Evolutionary conservation across 2,888 invertebrate species (phyloP).

Genomic region (Nephrocerus scutellatus): DNA sequence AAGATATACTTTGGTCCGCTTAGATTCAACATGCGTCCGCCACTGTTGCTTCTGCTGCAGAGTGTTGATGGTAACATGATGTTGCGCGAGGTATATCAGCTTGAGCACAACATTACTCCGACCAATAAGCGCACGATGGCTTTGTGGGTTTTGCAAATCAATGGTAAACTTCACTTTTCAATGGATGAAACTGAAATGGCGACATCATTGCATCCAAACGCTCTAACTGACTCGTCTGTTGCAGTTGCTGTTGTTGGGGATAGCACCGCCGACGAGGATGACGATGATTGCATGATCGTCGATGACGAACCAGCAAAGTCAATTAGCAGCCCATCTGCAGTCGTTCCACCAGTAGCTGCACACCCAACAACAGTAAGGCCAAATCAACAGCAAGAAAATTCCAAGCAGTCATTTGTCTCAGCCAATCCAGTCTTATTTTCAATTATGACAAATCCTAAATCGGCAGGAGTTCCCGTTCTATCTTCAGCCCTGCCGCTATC

Average conservation of each 20-base stretch:
- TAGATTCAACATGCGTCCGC: conserved; percentile 27
- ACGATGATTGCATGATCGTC: conserved; percentile 35
- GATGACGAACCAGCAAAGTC: conserved; percentile 31
- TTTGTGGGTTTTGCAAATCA: conserved; percentile 39
- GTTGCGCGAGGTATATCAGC: conserved; percentile 42
- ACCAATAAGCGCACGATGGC: conserved; percentile 33
- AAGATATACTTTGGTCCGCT: conserved; percentile 45
- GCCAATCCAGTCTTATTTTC: background rate
- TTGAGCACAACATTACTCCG: conserved; percentile 29
- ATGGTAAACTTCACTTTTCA: conserved; percentile 34
- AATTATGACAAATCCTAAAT: background rate
- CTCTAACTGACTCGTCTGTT: background rate
- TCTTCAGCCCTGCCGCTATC: no score
- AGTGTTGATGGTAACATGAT: conserved; percentile 44
- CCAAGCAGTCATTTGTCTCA: no score
- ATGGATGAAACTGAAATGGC: conserved; percentile 5
- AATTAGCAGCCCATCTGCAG: no score
- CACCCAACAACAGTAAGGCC: background rate
- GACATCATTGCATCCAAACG: background rate
- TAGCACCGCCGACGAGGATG: conserved; percentile 2
- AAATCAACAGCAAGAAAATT: conserved; percentile 11
- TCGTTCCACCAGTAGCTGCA: background rate
- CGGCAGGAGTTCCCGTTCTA: no score
- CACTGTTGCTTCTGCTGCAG: conserved; percentile 39
- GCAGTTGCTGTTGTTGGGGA: background rate